A percentile compares a stretch with the other conserved stretches of the same genome.
phyloP scores from a whole-genome alignment of 1,140 invertebrate genomes.

The Musca vetustissima region DNA sequence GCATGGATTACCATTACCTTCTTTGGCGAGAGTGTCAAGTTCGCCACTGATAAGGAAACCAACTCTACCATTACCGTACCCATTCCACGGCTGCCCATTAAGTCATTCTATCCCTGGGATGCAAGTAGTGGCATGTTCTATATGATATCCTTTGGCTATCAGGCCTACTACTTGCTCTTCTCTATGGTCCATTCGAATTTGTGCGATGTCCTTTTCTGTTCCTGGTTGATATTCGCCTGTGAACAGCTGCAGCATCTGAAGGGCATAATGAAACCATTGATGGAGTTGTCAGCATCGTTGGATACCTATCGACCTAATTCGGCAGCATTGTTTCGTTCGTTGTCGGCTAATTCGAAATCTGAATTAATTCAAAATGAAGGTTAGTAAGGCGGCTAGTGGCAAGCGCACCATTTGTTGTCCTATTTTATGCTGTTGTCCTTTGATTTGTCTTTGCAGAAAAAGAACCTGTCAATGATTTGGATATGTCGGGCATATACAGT shows the following conservation, averaged over 20 bases:
- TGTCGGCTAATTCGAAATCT: slow-evolving; percentile 62
- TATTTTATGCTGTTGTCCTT: not conserved
- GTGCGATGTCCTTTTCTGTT: slow-evolving; percentile 77
- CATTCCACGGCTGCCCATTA: slow-evolving; percentile 72
- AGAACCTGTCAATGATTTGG: slow-evolving; percentile 60
- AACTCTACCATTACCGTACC: slow-evolving; percentile 70
- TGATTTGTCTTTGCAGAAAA: slow-evolving; percentile 49
- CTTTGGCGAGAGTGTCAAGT: slow-evolving; percentile 71
- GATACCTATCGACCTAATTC: slow-evolving; percentile 79
- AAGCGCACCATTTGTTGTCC: slow-evolving; percentile 10
- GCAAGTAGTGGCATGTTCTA: slow-evolving; percentile 68
- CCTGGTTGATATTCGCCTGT: slow-evolving; percentile 79
- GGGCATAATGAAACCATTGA: slow-evolving; percentile 79
- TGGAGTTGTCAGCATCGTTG: slow-evolving; percentile 78
- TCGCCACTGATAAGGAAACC: slow-evolving; percentile 68
- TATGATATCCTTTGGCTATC: slow-evolving; percentile 66
- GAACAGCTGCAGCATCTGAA: slow-evolving; percentile 82
- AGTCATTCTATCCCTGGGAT: slow-evolving; percentile 76
- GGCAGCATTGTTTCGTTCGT: slow-evolving; percentile 70
- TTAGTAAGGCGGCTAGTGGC: slow-evolving; percentile 31
- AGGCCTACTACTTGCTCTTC: slow-evolving; percentile 76
- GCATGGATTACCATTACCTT: slow-evolving; percentile 77
- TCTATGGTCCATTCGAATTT: slow-evolving; percentile 71
- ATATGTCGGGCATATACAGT: slow-evolving; percentile 73
- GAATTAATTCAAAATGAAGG: slow-evolving; percentile 59